Base-by-base conservation (phyloP, 92 coral and sea anemone species). In the Umimayanthus chanpuru region DNA sequence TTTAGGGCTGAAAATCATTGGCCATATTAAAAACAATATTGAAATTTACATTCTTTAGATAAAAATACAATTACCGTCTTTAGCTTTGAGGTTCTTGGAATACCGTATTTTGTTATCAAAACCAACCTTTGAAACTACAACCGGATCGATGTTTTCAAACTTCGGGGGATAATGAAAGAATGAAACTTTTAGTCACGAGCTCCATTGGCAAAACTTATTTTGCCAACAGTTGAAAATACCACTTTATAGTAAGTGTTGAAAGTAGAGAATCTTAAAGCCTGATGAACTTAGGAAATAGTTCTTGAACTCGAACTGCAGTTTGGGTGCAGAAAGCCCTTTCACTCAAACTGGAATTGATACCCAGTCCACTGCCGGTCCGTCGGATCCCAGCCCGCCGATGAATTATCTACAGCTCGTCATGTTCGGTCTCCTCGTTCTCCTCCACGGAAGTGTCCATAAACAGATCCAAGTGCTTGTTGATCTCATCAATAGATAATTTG, bases 401-500 rank as follows among this genome's bases (percentile, higher is more conserved):
- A 23, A 28, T 65, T 72, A 20, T 89, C 89, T 95, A 95, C 78
- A 95, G 74, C 79, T 95, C 98, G 79, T 95, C 98, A 79, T 95
- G 98, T 32, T 90, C 92, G 47, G 58, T 40, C 23, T 85, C 88
- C 6, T 81, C 89, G 1, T 85, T 90, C 32, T 83, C 94, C 5
- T 55, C 82, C 11, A 61, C 73, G 16, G 89, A 75, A 77, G 92
- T 92, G 18, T 95, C 98, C 32, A 95, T 81, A 81, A 95, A 95
- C 71, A 93, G 91, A 43, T 91, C 85, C 39, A 89, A 89, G 87
- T 95, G 92, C 72, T 95, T 95, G 84, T 90, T 91, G 86, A 95
- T 93, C 55, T 95, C 98, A 7, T 91, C 96, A 92, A 95, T 93
- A 89, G 96, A 91, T 10, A 95, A 86, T 89, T 95, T 91, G 53